phyloP scores from a whole-genome alignment of 2,888 invertebrate genomes.

The Seladonia tumulorum region DNA sequence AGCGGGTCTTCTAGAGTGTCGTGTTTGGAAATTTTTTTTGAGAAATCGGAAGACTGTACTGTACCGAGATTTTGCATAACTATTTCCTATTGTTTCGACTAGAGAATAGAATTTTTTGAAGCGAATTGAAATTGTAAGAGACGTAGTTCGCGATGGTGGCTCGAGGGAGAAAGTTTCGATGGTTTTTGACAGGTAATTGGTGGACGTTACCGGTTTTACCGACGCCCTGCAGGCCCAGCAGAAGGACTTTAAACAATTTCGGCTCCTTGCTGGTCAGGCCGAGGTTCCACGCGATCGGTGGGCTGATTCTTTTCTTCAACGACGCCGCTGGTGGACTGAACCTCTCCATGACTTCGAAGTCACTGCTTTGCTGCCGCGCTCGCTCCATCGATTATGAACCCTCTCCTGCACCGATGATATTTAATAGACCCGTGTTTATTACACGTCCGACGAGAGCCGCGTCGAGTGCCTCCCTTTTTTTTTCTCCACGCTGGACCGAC shows the following conservation, averaged over 20 bases:
- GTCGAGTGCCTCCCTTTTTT: constrained; percentile 26
- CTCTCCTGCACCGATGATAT: constrained; percentile 55
- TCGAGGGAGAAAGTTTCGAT: not conserved
- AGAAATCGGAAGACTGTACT: too few species aligned
- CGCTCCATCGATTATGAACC: constrained; percentile 67
- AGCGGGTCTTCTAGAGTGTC: too few species aligned
- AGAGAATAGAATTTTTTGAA: too few species aligned
- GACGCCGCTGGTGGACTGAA: constrained; percentile 59
- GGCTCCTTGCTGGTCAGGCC: constrained; percentile 72
- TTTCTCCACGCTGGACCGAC: not conserved
- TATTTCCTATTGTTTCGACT: too few species aligned
- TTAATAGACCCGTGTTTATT: constrained; percentile 57
- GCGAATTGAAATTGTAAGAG: not conserved
- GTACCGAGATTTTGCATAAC: too few species aligned
- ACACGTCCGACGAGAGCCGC: constrained; percentile 48
- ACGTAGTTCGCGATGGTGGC: not conserved
- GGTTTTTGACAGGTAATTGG: not conserved
- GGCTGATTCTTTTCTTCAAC: constrained; percentile 65
- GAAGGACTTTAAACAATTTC: constrained; percentile 90
- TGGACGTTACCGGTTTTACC: constrained; percentile 90
- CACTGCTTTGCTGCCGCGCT: constrained; percentile 50
- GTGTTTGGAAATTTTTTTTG: not conserved
- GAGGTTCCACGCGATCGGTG: constrained; percentile 66
- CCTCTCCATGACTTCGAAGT: constrained; percentile 65
- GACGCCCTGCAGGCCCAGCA: constrained; percentile 92